Base-by-base conservation (phyloP, 1,140 invertebrate genomes). In the Probaryconus sp. region DNA sequence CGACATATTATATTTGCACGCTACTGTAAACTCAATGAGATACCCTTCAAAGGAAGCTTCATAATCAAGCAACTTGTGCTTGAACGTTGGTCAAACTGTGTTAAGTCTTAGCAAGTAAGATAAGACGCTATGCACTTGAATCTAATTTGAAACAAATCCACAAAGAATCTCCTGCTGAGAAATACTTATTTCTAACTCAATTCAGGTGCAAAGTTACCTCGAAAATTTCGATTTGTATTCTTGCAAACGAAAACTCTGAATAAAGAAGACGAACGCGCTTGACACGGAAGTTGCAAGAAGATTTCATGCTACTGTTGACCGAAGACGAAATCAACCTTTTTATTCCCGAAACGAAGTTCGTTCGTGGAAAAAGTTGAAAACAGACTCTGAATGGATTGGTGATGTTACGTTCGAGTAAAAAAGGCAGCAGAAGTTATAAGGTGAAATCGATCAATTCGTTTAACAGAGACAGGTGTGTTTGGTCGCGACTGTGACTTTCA, bases 281-380 rank as follows among this genome's bases (percentile, higher is more conserved):
- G 17, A 11, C 9, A n/a, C n/a, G 38, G 10, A 35, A 35, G 33
- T 40, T 40, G 37, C 5, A 16, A n/a, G n/a, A n/a, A 17, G 38
- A 64, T 64, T 53, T 53, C 42, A 64, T 40, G 40, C 40, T n/a
- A 37, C 10, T 21, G 16, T 45, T 45, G 48, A 20, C 14, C 38
- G 48, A 51, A 64, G 48, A 47, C 16, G 2, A 16, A 45, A 20
- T 53, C 13, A 24, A 16, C 9, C 35, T 47, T 55, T 55, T 53
- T 65, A 38, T 55, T 55, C 21, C 26, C 31, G 21, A 55, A 43
- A 65, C 21, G 40, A 67, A 67, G 51, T 67, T 67, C 42, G 14
- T 0, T 13, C n/a, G 31, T 56, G 30, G 50, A 48, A 67, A 65
- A 67, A 67, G 63, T 67, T 56, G 42, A 24, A 53, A 51, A 37